Base-by-base conservation (phyloP, 2,888 invertebrate genomes). In the Mythimna albipuncta region DNA sequence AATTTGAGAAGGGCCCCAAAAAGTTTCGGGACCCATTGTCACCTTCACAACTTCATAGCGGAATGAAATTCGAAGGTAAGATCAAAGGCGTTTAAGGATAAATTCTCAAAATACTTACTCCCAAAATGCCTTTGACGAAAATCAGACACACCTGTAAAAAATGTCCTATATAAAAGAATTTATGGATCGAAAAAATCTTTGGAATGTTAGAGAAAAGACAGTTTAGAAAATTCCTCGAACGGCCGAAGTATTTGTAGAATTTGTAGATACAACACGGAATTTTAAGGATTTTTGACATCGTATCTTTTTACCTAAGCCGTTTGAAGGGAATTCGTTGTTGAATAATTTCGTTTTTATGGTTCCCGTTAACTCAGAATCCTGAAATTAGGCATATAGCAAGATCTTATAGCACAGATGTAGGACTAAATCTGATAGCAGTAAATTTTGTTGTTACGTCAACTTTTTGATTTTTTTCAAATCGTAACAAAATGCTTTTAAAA, bases 71-170 rank as follows among this genome's bases (percentile, higher is more conserved):
- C 41, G 74, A 75, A 73, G 76, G 63, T 44, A 32, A 66, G 79
- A 80, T 86, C 86, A 87, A 87, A 82, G 79, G 59, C 61, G 54
- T 66, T 64, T 66, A 57, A 72, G 79, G 77, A 79, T 74, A 76
- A 82, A 84, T 86, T 82, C 79, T 76, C 74, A 70, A 82, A 87
- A 87, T 79, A 73, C 72, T 64, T 59, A 32, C 65, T 41, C 52
- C 72, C 35, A 47, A 77, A 74, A 85, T 76, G 61, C 69, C 70
- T 85, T 82, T 73, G 77, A 75, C 64, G 64, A 79, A 80, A 85
- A 87, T 82, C 82, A 79, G 69, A 84, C 77, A 86, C 86, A 82
- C 84, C 86, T 82, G 79, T 69, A 63, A 77, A 75, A 73, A 82
- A 65, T 64, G 58, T 47, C 64, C 19, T 77, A 66, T 61, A 13